Percentiles rank a stretch among this genome's conserved stretches.
phyloP scores from a whole-genome alignment of 2,888 invertebrate genomes.

The Drosophila nigritarsus region DNA sequence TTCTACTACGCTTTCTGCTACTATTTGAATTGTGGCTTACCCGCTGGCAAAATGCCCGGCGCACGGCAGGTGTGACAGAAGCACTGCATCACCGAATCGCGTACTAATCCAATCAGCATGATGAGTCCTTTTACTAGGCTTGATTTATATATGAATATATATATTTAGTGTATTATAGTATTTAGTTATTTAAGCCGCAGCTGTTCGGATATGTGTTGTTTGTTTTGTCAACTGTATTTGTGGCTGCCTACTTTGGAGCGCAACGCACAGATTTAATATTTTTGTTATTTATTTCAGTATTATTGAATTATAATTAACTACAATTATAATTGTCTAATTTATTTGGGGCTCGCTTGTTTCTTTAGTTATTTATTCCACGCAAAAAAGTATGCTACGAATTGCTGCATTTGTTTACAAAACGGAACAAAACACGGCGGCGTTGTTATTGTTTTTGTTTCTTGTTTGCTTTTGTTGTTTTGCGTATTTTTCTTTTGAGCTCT shows the following conservation, averaged over 20 bases:
- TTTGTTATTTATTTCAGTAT: conserved; percentile 8
- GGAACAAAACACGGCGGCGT: conserved; percentile 26
- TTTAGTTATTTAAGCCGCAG: conserved; percentile 11
- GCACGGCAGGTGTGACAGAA: conserved; percentile 97
- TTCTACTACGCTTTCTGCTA: conserved; percentile 35
- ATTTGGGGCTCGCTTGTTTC: not conserved
- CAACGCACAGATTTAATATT: conserved; percentile 26
- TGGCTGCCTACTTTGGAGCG: conserved; percentile 25
- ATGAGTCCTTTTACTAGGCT: conserved; percentile 44
- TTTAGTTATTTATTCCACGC: conserved; percentile 9
- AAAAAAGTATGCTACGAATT: conserved; percentile 38
- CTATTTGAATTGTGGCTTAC: conserved; percentile 86
- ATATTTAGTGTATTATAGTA: conserved; percentile 10
- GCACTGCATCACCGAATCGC: conserved; percentile 96
- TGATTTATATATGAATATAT: conserved; percentile 4
- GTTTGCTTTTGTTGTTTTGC: conserved; percentile 11
- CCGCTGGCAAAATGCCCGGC: conserved; percentile 89
- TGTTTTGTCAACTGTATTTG: conserved; percentile 7
- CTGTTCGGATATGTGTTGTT: conserved; percentile 54
- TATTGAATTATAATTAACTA: conserved; percentile 5
- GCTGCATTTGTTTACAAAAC: conserved; percentile 46
- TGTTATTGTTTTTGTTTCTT: not conserved
- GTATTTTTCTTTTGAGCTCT: conserved; percentile 28
- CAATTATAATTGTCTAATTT: conserved; percentile 27
- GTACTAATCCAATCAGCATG: conserved; percentile 95